Conservation (phyloP, 2,888 invertebrate genomes). For the Penaeus monodon region DNA sequence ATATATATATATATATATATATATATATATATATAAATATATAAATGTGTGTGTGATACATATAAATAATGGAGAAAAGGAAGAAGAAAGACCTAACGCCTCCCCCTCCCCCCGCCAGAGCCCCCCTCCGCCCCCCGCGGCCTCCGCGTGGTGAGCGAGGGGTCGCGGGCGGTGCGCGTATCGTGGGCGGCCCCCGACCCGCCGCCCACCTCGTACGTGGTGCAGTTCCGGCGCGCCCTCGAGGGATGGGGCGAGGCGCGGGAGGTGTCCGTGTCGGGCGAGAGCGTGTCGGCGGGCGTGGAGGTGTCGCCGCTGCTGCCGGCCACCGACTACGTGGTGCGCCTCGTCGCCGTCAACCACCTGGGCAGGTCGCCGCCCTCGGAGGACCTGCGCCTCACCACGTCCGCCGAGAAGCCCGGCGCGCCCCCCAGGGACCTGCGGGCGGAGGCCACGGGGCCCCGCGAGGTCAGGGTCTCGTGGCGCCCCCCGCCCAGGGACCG, state of each 20-base stretch:
- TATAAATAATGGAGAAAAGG: no score
- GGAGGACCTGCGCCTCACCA: conserved; percentile 62
- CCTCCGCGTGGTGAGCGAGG: conserved; percentile 46
- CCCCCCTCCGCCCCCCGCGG: conserved; percentile 61
- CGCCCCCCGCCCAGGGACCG: conserved; percentile 52
- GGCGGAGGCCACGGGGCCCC: conserved; percentile 80
- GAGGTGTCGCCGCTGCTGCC: conserved; percentile 63
- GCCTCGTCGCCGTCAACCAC: conserved; percentile 65
- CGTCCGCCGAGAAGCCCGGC: conserved; percentile 75
- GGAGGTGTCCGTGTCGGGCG: conserved; percentile 33
- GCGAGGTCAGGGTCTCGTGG: conserved; percentile 72
- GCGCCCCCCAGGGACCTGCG: conserved; percentile 78
- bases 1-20: no score
- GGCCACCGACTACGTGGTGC: conserved; percentile 65
- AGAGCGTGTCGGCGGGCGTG: conserved; percentile 29
- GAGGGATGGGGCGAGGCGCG: conserved; percentile 52
- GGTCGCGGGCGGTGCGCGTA: conserved; percentile 49
- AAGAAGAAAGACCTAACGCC: no score
- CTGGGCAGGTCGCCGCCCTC: conserved; percentile 64
- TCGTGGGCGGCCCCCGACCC: conserved; percentile 58
- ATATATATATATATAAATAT: no score
- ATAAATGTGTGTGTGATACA: no score
- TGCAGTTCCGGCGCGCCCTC: conserved; percentile 49
- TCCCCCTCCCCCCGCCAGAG: conserved; percentile 22
- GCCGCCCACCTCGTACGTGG: conserved; percentile 44